These are phyloP conservation scores for Clarias batrachus DNA, from an alignment of 2,113 vertebrate genomes.

Conservation along the genomic window DNA sequence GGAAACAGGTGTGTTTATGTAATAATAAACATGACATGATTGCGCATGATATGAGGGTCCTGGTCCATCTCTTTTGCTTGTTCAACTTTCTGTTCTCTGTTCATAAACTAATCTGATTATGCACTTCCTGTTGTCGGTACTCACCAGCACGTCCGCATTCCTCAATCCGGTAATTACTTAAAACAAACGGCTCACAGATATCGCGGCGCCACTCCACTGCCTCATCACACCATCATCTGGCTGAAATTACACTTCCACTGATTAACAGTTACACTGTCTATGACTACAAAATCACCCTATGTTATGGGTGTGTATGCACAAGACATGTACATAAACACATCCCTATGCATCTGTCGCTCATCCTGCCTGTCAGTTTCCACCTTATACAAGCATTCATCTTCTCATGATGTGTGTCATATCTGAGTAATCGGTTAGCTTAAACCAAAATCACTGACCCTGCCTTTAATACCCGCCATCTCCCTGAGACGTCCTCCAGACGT, in stretches of 20 bases:
- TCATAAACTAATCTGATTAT: constrained; percentile 4
- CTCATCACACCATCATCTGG: not conserved
- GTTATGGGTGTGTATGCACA: not conserved
- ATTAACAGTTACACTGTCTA: not conserved
- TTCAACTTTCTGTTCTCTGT: constrained; percentile 8
- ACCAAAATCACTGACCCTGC: not conserved
- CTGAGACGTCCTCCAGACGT: not conserved
- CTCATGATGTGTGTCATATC: not conserved
- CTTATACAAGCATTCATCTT: too few species aligned
- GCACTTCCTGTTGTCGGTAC: constrained; percentile 8
- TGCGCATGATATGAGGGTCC: too few species aligned
- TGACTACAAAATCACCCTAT: not conserved
- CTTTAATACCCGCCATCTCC: not conserved
- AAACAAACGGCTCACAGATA: not conserved
- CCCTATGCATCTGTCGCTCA: too few species aligned
- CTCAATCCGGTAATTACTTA: not conserved
- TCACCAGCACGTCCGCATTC: constrained; percentile 7
- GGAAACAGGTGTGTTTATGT: not conserved
- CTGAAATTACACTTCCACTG: not conserved
- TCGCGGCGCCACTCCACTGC: not conserved
- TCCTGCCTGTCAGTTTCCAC: too few species aligned
- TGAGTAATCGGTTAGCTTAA: not conserved
- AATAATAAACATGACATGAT: not conserved
- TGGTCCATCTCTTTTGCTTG: not conserved
- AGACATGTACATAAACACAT: not conserved